Base-by-base conservation (phyloP, 2,113 vertebrate genomes). In the Microcebus lehilahytsara region DNA sequence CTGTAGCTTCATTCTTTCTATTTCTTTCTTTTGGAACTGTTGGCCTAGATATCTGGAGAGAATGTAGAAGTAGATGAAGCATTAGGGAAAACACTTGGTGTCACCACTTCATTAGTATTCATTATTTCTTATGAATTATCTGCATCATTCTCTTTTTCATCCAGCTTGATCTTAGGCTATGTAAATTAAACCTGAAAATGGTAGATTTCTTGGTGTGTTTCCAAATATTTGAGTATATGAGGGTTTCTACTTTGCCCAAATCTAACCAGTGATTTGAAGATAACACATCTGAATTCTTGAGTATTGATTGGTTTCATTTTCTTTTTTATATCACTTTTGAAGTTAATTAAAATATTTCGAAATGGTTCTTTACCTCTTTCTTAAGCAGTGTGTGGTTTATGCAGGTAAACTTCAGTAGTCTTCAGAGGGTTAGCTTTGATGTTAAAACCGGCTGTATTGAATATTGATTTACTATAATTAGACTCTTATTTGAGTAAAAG, bases 241-340 rank as follows among this genome's bases (percentile, higher is more conserved):
- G 32, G 7, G 30, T 80, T 77, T 90, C 42, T 64, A 19, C 27
- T 74, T 77, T 72, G 69, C 69, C 58, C 51, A 95, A 20, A 74
- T 95, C 14, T 66, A 87, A 40, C 51, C 85, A 56, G 0, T 72
- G 72, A 86, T 81, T 89, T 90, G 9, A 64, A 96, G 9, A 64
- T 71, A 23, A 46, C 77, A 9, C 53, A 88, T 85, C 37, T 80
- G 14, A 84, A 69, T 81, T 75, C 27, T 89, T 96, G 49, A 83
- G 34, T 56, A 84, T 81, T 66, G 20, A 40, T 81, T 72, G 19
- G 56, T 94, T 85, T 87, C 19, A 56, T 89, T 95, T 94, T 60
- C 32, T 93, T 87, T 93, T 51, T 56, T 81, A 40, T 93, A 60
- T 69, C 58, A 97, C 37, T 72, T 96, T 74, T 93, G 9, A 92